phyloP scores from a whole-genome alignment of 1,140 invertebrate species.

The Heliothis subflexa region DNA sequence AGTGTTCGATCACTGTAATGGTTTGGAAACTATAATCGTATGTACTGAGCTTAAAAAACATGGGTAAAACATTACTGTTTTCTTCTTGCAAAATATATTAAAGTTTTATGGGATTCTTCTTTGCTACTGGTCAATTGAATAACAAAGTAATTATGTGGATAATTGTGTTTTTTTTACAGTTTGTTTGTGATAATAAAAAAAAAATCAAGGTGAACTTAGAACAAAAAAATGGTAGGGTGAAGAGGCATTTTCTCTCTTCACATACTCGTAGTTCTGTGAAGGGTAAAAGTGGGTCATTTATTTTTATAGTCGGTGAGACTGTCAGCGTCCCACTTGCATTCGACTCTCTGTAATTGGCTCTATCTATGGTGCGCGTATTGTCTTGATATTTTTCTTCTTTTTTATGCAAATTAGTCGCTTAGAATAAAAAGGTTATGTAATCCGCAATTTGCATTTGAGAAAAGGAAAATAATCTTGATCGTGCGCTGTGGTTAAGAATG shows the following conservation, averaged over 20 bases:
- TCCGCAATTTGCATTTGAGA: too few species aligned
- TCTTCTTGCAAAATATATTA: too few species aligned
- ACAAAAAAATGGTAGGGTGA: background rate
- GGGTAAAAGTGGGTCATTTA: conserved; percentile 37
- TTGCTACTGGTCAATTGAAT: too few species aligned
- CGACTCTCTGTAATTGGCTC: conserved; percentile 31
- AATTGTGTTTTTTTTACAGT: too few species aligned
- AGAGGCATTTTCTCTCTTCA: conserved; percentile 3
- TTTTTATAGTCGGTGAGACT: conserved; percentile 30
- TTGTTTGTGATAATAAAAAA: background rate
- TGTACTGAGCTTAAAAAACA: too few species aligned
- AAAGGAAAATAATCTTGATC: too few species aligned
- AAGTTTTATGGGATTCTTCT: too few species aligned
- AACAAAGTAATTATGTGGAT: too few species aligned
- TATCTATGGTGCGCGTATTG: background rate
- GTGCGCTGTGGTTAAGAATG: too few species aligned
- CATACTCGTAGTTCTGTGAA: conserved; percentile 12
- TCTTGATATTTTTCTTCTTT: conserved; percentile 2
- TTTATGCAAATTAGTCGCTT: background rate
- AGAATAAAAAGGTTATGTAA: background rate
- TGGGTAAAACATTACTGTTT: too few species aligned
- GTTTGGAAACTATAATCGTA: too few species aligned
- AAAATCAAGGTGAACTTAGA: background rate
- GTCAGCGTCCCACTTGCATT: conserved; percentile 32
- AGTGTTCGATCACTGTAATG: too few species aligned